A percentile compares a stretch with the other conserved stretches of the same genome.
Evolutionary conservation across 2,797 vertebrate species (phyloP).

Genomic region (Yasuhikotakia modesta): DNA sequence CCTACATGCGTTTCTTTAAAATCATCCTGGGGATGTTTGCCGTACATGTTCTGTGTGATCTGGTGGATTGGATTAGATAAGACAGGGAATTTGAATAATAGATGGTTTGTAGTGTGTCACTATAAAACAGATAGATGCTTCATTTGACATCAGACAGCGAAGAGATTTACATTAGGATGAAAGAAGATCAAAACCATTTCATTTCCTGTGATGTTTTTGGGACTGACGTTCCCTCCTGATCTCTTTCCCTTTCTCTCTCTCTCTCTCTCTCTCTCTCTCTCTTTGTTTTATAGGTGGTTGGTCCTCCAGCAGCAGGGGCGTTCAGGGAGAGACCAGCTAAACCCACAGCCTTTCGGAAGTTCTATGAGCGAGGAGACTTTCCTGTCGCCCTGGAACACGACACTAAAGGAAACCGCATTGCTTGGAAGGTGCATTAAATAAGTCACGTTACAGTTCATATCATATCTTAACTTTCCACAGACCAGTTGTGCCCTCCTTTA

Average conservation of each 20-base stretch:
- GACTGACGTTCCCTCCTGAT: slow-evolving; percentile 33
- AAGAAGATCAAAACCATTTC: slow-evolving; percentile 43
- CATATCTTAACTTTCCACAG: too few relatives aligned
- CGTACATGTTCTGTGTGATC: slow-evolving; percentile 14
- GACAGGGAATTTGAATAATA: slow-evolving; percentile 17
- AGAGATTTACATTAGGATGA: slow-evolving; percentile 42
- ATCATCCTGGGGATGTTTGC: background rate
- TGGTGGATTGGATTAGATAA: slow-evolving; percentile 22
- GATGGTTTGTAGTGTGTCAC: slow-evolving; percentile 19
- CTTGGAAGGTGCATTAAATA: slow-evolving; percentile 76
- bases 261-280: slow-evolving; percentile 18
- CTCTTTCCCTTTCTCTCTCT: slow-evolving; percentile 16
- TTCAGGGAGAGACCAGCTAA: slow-evolving; percentile 85
- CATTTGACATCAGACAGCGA: slow-evolving; percentile 27
- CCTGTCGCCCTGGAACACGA: slow-evolving; percentile 76
- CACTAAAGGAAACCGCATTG: slow-evolving; percentile 72
- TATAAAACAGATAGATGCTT: slow-evolving; percentile 38
- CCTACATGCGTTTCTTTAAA: too few relatives aligned
- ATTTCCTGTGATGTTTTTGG: slow-evolving; percentile 42
- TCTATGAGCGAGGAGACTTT: slow-evolving; percentile 90
- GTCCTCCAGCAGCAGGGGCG: slow-evolving; percentile 85
- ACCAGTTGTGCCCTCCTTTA: too few relatives aligned
- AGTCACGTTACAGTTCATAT: too few relatives aligned
- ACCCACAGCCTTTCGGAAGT: slow-evolving; percentile 88
- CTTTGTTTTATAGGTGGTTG: slow-evolving; percentile 77